Evolutionary conservation across 2,797 vertebrate species (phyloP), one percentile per base, ranked within the genome.

Genomic region (Anniella stebbinsi): DNA sequence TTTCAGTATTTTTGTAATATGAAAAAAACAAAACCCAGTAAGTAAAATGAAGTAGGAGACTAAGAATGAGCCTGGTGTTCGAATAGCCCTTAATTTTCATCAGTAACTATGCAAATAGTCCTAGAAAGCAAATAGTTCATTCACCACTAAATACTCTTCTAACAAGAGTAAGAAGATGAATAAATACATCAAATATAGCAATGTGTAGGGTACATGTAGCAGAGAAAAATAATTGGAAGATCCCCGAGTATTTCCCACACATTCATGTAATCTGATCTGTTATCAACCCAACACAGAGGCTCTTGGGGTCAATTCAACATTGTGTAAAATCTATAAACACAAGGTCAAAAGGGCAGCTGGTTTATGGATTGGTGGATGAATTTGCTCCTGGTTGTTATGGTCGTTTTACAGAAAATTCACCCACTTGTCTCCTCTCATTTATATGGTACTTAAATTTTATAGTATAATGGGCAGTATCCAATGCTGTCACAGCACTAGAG

Each of bases 1-100:
- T 91, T 83, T 66, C 76, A 84, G 36, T 36, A 85, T 67, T 38
- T 48, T 89, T 54, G 0, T 41, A 75, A 83, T 89, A 91, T 48
- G 88, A 57, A 15, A 11, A 15, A 80, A 45, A 3, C 45, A 45
- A 45, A 45, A 45, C 45, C 45, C 45, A 45, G 92, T 80, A 67
- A 1, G 10, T 76, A 76, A 41, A 89, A 60, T 77, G 76, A 86
- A 88, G 23, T 69, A 70, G 70, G 18, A 36, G 66, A 90, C 87
- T 87, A 84, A 48, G 17, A 69, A 78, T 28, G 41, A 51, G 6
- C 60, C 78, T n/a, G 57, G 21, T 91, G 45, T 85, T 90, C 84
- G 88, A 78, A 51, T 2, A 75, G 57, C 0, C 70, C 86, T 45
- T 8, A 15, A 92, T 76, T 17, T 66, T 72, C 30, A 82, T 80